phyloP scores from a whole-genome alignment of 2,888 invertebrate genomes.

The Holacanthella duospinosa region DNA sequence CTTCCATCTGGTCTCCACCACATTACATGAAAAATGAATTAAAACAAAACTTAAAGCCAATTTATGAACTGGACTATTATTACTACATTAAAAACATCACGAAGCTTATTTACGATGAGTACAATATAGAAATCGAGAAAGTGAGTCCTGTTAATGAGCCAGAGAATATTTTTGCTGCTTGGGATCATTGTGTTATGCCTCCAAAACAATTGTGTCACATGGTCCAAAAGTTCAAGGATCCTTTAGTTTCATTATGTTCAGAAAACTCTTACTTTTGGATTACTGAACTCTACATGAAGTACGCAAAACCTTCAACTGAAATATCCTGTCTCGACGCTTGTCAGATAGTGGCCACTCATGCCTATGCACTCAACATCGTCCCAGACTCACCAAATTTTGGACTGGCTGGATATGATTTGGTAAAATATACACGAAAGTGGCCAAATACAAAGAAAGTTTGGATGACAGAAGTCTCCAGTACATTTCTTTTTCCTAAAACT shows the following conservation, averaged over 20 bases:
- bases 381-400: conserved; percentile 10
- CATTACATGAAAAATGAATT: conserved; percentile 27
- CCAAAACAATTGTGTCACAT: conserved; percentile 23
- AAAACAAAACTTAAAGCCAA: conserved; percentile 5
- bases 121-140: conserved; percentile 16
- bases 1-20: conserved; percentile 30
- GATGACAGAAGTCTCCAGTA: conserved; percentile 28
- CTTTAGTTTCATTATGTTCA: conserved; percentile 23
- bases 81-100: conserved; percentile 19
- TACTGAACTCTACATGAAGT: conserved; percentile 11
- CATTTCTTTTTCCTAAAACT: conserved; percentile 13
- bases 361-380: conserved; percentile 20
- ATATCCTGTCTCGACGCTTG: conserved; percentile 4
- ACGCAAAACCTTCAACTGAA: not conserved
- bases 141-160: conserved; percentile 30
- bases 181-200: conserved; percentile 25
- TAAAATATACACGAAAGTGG: conserved; percentile 7
- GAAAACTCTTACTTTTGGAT: conserved; percentile 30
- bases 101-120: conserved; percentile 8
- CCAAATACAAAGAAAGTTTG: conserved; percentile 21
- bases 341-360: conserved; percentile 17
- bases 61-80: conserved; percentile 18
- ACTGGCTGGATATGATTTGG: conserved; percentile 22
- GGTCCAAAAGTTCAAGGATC: conserved; percentile 15
- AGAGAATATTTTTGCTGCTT: conserved; percentile 26